Base-by-base conservation (phyloP, 1,140 invertebrate genomes). In the Drosophila virilis region DNA sequence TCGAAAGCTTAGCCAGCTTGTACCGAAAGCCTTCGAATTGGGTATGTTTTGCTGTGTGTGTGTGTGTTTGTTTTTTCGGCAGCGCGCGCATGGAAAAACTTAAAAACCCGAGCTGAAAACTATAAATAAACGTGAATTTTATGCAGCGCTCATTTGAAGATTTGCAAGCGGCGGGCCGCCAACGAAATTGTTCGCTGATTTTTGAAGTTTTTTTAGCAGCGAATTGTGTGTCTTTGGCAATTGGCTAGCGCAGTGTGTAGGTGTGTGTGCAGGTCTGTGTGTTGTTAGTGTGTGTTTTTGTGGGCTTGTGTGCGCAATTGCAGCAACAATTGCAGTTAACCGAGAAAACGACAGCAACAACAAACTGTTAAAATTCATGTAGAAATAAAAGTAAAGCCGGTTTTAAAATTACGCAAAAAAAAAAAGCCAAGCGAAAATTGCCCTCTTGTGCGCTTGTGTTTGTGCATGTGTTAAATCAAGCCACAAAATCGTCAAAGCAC, bases 121-220 rank as follows among this genome's bases (percentile, higher is more conserved):
- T 91, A 91, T 91, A 91, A 91, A 91, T 91, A 91, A 91, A 90
- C 86, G 86, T 85, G 67, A 55, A 35, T 82, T 88, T 78, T 81
- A 54, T 69, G 84, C 75, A 81, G 84, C 64, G 83, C 79, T 88
- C 86, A 91, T 88, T 91, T 82, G 61, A 82, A 91, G 90, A 91
- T 91, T 91, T 85, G 89, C 81, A 85, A 85, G 80, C 89, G 71
- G 50, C 72, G 83, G 68, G 79, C 52, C 75, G 89, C 60, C 75
- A 79, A 77, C 80, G 66, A 60, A 59, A 70, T 58, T 50, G 66
- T 80, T 67, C 48, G 62, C 69, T 61, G 50, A 66, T 51, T 83
- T 73, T 74, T 57, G 6, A 45, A 62, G 12, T 54, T 67, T 67
- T 67, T 40, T 78, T 68, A 82, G 66, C 78, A 68, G 77, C 50